These are phyloP conservation scores for Oryctes rhinoceros DNA, from an alignment of 1,140 invertebrate species.

Conservation along the genomic window DNA sequence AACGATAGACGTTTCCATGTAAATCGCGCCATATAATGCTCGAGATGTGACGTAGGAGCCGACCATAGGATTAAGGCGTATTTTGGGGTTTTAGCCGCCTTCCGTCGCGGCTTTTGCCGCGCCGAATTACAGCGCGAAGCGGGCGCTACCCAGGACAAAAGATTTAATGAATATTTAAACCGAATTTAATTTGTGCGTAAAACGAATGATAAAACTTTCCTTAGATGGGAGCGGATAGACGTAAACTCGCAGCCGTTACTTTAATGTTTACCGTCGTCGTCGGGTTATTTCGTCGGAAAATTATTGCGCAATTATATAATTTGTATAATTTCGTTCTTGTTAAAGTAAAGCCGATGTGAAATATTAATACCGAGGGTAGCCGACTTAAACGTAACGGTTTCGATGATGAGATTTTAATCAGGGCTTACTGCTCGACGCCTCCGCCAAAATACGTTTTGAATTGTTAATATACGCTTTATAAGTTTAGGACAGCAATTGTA, in stretches of 20 bases:
- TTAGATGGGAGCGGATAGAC: background rate
- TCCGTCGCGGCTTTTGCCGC: background rate
- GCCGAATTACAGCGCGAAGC: background rate
- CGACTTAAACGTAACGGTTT: too few relatives aligned
- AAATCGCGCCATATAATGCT: background rate
- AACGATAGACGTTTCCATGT: too few relatives aligned
- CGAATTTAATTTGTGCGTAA: conserved; percentile 22
- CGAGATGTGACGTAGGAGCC: background rate
- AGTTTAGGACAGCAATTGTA: too few relatives aligned
- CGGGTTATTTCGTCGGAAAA: conserved; percentile 4
- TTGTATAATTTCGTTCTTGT: too few relatives aligned
- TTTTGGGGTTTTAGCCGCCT: background rate
- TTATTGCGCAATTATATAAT: background rate
- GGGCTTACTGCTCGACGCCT: too few relatives aligned
- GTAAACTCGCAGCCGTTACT: background rate
- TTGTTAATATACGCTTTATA: too few relatives aligned
- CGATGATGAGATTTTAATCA: too few relatives aligned
- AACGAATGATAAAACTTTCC: conserved; percentile 8
- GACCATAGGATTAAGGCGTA: background rate
- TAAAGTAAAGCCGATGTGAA: too few relatives aligned
- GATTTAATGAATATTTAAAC: conserved; percentile 20
- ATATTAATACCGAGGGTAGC: too few relatives aligned
- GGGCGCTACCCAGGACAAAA: background rate
- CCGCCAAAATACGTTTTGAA: too few relatives aligned
- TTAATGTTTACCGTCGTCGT: background rate